Evolutionary conservation across 1,140 invertebrate genomes (phyloP), one percentile per base, ranked within the genome.

Genomic region (Armadillidium nasatum): DNA sequence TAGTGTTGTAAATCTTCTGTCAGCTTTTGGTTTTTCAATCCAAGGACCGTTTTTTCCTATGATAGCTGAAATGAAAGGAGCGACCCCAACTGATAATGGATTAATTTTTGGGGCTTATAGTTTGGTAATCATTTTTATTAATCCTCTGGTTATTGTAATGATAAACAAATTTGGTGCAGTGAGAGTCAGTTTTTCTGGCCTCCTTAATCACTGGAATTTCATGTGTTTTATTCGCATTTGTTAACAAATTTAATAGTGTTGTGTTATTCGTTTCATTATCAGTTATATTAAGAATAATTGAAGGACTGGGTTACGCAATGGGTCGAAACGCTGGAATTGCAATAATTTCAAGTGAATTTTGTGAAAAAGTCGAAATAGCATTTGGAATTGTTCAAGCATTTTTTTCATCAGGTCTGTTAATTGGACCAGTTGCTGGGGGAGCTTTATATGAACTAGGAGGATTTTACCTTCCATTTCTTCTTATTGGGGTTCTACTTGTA

Each of bases 381-480:
- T 75, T 75, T 68, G 73, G 54, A 19, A 44, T 44, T 7, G 11
- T 75, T 0, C 46, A 75, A 22, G 67, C 73, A 4, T 75, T 60
- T 43, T 67, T 75, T n/a, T 46, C 46, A 7, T 46, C 67, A 10
- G 73, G 73, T 10, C 73, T 75, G 0, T 60, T 75, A 44, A 44
- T 82, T 22, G 83, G 83, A 4, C 83, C 83, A 0, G 75, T 79
- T 19, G 71, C 83, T 11, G 83, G 83, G 19, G 83, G 83, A 21
- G 81, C 80, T 10, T 71, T 84, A 71, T 81, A 83, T 19, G 80
- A 83, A 79, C 69, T 79, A 44, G 83, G 83, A 44, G 83, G 83
- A n/a, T 84, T 82, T 77, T 82, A 81, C 71, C 45, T 83, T 45
- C 83, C 83, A 21, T 84, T 84, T 71, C 66, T 83, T 10, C 75